Evolutionary conservation across 1,140 invertebrate genomes (phyloP), one percentile per base, ranked within the genome.

Genomic region (Drosophila triauraria): DNA sequence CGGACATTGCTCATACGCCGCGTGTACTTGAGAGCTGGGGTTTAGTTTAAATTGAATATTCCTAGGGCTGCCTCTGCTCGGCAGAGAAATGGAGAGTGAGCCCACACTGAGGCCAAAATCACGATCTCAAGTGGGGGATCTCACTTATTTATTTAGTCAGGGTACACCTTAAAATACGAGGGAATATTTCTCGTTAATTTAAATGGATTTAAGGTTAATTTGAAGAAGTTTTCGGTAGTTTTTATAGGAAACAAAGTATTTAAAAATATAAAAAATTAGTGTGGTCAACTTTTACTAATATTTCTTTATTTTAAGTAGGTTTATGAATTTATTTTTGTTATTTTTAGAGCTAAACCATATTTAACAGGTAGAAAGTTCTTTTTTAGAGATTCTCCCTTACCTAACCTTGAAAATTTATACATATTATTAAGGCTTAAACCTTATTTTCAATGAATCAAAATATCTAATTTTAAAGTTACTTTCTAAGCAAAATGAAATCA

Each of bases 31-130:
- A 58, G 65, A 85, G 74, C 78, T 85, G 69, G 62, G 62, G 82
- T 80, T 86, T 87, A 87, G 80, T 80, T 80, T 71, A 87, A 87
- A 87, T 87, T 87, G 83, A 87, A 87, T 87, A 78, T 87, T 74
- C 15, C 43, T 43, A 42, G 40, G 47, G 51, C 46, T 48, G 57
- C 61, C 60, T 53, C 60, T 53, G 47, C 35, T 7, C 43, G 15
- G 42, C 30, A 58, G 30, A 46, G 20, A 70, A 51, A 38, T 17
- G 13, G 12, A 35, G 25, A 27, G n/a, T 48, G 27, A 6, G 20
- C n/a, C 25, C 42, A 67, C 35, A 67, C 42, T 47, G 63, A 38
- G 54, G 38, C 10, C 13, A 32, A 64, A 43, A 43, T 43, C 35
- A 60, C 13, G 5, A 59, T 60, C 54, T 30, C 6, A 25, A 20